Evolutionary conservation across 2,888 invertebrate species (phyloP).

Genomic region (Sinotaia quadrata): DNA sequence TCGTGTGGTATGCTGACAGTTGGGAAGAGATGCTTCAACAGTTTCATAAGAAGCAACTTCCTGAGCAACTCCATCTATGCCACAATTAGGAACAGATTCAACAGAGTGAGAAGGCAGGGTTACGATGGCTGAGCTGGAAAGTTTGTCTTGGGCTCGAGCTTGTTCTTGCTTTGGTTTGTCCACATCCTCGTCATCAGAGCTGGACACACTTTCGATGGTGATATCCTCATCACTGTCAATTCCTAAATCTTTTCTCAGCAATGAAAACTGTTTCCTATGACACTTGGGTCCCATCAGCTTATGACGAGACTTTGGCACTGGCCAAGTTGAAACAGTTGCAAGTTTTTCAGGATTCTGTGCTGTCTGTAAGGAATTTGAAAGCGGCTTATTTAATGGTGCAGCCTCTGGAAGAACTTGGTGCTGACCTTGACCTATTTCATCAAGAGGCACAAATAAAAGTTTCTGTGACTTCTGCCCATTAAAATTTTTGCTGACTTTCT

Average conservation of each 20-base stretch:
- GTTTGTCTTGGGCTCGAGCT: too few relatives aligned
- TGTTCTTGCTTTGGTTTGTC: too few relatives aligned
- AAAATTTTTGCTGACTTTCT: conserved; percentile 32
- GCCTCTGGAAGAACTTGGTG: not conserved
- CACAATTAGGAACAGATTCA: too few relatives aligned
- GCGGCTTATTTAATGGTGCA: too few relatives aligned
- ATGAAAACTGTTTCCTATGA: not conserved
- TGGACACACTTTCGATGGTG: not conserved
- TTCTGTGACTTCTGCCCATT: conserved; percentile 31
- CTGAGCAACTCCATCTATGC: too few relatives aligned
- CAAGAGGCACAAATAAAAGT: conserved; percentile 30
- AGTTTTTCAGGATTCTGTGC: not conserved
- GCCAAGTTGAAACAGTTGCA: too few relatives aligned
- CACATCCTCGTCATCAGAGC: too few relatives aligned
- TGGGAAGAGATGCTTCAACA: too few relatives aligned
- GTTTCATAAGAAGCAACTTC: too few relatives aligned
- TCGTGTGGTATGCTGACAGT: not conserved
- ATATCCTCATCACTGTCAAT: not conserved
- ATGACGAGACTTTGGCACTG: not conserved
- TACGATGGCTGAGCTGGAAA: too few relatives aligned
- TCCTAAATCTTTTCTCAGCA: too few relatives aligned
- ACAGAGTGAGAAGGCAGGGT: too few relatives aligned
- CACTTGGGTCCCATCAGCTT: not conserved
- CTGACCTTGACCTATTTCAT: conserved; percentile 20
- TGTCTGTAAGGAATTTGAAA: not conserved